Evolutionary conservation across 1,140 invertebrate genomes (phyloP).

Genomic region (Musca domestica): DNA sequence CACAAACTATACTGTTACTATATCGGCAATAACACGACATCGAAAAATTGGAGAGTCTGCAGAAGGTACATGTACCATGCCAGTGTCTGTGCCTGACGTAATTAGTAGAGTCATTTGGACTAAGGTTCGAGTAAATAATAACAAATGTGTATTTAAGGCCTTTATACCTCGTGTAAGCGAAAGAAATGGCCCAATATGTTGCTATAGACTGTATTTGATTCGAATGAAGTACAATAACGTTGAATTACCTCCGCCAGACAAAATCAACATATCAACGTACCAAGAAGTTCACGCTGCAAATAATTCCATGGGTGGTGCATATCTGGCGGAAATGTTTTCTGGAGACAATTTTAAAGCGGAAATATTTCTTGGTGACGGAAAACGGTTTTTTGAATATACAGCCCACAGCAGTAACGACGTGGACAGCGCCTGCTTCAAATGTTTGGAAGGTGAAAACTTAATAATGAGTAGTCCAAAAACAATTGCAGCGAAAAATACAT

Average conservation of each 20-base stretch:
- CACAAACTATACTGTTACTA: slow-evolving; percentile 74
- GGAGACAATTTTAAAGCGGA: slow-evolving; percentile 60
- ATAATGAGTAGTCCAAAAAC: not conserved
- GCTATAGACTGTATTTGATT: slow-evolving; percentile 77
- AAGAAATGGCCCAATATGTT: slow-evolving; percentile 83
- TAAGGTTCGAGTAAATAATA: slow-evolving; percentile 65
- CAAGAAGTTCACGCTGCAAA: slow-evolving; percentile 64
- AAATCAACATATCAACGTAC: slow-evolving; percentile 68
- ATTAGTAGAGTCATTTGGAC: slow-evolving; percentile 67
- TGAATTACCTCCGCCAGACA: slow-evolving; percentile 66
- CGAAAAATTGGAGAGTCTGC: slow-evolving; percentile 64
- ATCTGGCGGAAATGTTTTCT: slow-evolving; percentile 79
- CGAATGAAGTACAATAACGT: slow-evolving; percentile 66
- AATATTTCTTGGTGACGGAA: slow-evolving; percentile 67
- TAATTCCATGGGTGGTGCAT: slow-evolving; percentile 65
- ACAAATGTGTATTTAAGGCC: slow-evolving; percentile 69
- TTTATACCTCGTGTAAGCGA: slow-evolving; percentile 73
- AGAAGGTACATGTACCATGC: slow-evolving; percentile 63
- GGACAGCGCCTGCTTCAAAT: slow-evolving; percentile 43
- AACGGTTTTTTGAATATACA: slow-evolving; percentile 37
- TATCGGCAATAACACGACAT: slow-evolving; percentile 69
- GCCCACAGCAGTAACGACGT: slow-evolving; percentile 24
- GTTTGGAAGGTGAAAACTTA: slow-evolving; percentile 31
- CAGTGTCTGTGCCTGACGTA: slow-evolving; percentile 66
- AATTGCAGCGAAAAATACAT: no score